Percentiles rank a stretch among this genome's conserved stretches.
Conservation (phyloP, 2,888 invertebrate genomes). For the Drosophila acutilabella region DNA sequence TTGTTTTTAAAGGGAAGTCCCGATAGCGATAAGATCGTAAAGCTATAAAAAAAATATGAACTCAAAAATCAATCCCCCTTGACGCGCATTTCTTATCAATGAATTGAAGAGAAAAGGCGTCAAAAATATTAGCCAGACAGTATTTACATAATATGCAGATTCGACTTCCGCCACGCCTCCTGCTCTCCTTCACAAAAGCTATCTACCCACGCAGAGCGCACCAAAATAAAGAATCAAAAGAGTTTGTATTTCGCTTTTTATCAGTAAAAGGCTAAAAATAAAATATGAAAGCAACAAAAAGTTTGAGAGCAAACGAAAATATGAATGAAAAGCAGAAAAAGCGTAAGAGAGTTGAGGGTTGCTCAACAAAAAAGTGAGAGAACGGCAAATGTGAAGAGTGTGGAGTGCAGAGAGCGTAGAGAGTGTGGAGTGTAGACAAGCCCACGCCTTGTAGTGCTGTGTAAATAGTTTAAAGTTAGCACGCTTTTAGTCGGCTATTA, state of each 20-base stretch:
- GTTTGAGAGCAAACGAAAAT: slow-evolving; percentile 43
- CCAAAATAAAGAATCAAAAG: slow-evolving; percentile 29
- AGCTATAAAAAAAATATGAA: neutral
- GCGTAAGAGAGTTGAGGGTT: slow-evolving; percentile 30
- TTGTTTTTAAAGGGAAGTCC: slow-evolving; percentile 1
- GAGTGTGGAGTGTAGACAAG: slow-evolving; percentile 10
- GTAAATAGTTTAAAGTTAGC: slow-evolving; percentile 41
- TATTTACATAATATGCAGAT: slow-evolving; percentile 3
- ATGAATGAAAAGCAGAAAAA: slow-evolving; percentile 49
- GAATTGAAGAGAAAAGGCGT: neutral
- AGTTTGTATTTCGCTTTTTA: slow-evolving; percentile 36
- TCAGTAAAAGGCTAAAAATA: slow-evolving; percentile 52
- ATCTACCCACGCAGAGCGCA: slow-evolving; percentile 16
- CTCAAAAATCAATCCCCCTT: neutral
- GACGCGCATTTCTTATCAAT: slow-evolving; percentile 8
- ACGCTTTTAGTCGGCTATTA: neutral
- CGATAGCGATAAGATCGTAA: slow-evolving; percentile 2
- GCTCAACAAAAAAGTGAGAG: slow-evolving; percentile 14
- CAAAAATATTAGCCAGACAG: neutral
- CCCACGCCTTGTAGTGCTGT: slow-evolving; percentile 51
- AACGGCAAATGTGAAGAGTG: slow-evolving; percentile 3
- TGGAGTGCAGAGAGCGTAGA: slow-evolving; percentile 9
- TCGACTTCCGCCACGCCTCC: slow-evolving; percentile 8
- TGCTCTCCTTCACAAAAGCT: neutral
- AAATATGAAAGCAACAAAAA: slow-evolving; percentile 28